Evolutionary conservation across 1,140 invertebrate genomes (phyloP), one percentile per base, ranked within the genome.

Genomic region (Parapsyche elsis): DNA sequence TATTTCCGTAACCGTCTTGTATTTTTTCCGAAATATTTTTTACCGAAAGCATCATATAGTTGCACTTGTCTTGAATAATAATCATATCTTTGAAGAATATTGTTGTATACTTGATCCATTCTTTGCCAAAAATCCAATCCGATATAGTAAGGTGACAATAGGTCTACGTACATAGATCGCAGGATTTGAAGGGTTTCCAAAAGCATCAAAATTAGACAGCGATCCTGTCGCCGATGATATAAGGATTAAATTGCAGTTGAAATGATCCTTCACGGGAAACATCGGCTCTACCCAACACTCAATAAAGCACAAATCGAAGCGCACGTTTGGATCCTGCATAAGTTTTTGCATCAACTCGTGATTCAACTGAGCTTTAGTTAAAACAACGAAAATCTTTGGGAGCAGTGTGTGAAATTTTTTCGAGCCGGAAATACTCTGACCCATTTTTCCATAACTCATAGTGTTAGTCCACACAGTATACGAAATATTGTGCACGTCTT

Each of bases 121-220:
- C 80, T 78, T 86, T 84, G 81, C 82, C 85, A 10, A 85, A 81
- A 5, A 86, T 81, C 71, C 75, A 59, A 30, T 84, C 83, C 23
- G 45, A 70, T 10, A 70, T 45, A 70, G 49, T 49, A 71, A 1
- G 45, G 19, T n/a, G 5, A 67, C 0, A 86, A 19, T 10, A 57
- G 5, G 26, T 86, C 84, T n/a, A n/a, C 0, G 89, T 89, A 80
- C 89, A 87, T 26, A 90, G 81, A 19, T 89, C 81, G 0, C n/a
- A n/a, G 88, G 86, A 78, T 90, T 87, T 2, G 84, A 81, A 4
- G 87, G 86, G 78, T 87, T 88, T 5, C 90, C 90, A 10, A 88
- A 79, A 1, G 78, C 61, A 9, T 85, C 80, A 19, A 84, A 84
- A 23, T 79, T 84, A 0, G 75, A 49, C 7, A 78, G 45, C 2